Conservation (phyloP, 64 coral and sea anemone species). For the Pocillopora verrucosa region DNA sequence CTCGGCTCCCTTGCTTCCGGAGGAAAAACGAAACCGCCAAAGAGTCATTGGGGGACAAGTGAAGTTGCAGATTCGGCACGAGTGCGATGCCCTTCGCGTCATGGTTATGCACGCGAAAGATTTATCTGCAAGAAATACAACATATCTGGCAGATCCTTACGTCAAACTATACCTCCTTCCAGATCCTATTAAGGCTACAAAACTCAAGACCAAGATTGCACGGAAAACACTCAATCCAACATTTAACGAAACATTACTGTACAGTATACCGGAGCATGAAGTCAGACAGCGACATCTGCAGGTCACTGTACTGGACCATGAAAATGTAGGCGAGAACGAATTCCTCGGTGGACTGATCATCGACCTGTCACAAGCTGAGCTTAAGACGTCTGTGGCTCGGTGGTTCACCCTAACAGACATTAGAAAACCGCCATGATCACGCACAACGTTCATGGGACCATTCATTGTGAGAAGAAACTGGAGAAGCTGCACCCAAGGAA, state of each 20-base stretch:
- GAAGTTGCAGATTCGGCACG: slow-evolving; percentile 77
- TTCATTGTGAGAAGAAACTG: not conserved
- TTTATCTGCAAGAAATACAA: slow-evolving; percentile 69
- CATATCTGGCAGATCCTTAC: slow-evolving; percentile 82
- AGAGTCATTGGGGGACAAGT: slow-evolving; percentile 59
- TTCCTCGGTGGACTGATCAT: slow-evolving; percentile 93
- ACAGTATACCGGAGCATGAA: slow-evolving; percentile 51
- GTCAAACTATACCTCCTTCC: slow-evolving; percentile 94
- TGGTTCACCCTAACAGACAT: slow-evolving; percentile 88
- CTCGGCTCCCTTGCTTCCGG: slow-evolving; percentile 79
- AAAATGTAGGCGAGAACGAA: slow-evolving; percentile 90
- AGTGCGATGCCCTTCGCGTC: slow-evolving; percentile 56
- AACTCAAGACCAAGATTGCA: slow-evolving; percentile 93
- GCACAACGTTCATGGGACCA: not conserved
- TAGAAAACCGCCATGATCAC: slow-evolving; percentile 35
- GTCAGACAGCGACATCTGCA: slow-evolving; percentile 59
- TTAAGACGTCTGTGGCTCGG: slow-evolving; percentile 24
- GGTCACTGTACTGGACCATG: slow-evolving; percentile 96
- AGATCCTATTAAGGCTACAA: slow-evolving; percentile 85
- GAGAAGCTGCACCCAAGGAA: not conserved
- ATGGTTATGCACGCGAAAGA: slow-evolving; percentile 98
- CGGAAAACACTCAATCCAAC: slow-evolving; percentile 83
- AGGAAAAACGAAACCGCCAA: slow-evolving; percentile 77
- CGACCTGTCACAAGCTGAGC: slow-evolving; percentile 71
- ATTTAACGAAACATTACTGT: slow-evolving; percentile 90